Base-by-base conservation (phyloP, 92 coral and sea anemone species). In the Umimayanthus kanabou region DNA sequence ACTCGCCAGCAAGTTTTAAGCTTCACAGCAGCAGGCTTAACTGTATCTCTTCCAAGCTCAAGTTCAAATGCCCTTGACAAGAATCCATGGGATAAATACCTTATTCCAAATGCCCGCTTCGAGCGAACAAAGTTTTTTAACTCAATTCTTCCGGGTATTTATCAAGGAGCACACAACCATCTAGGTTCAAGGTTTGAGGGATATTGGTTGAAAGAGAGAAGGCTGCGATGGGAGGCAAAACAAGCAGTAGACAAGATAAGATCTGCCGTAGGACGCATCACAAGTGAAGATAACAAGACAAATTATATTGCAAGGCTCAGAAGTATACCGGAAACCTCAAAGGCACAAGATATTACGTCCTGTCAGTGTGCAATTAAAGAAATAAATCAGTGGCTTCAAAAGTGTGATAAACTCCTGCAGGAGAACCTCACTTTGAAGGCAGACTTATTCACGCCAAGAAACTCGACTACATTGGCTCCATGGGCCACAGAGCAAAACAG, bases 71-170 rank as follows among this genome's bases (percentile, higher is more conserved):
- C 57, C 57, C 37, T 69, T 29, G 74, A 69, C 74, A 69, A 69
- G 30, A 29, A 69, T 69, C 90, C 87, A 14, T 88, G 90, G 73
- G 82, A 88, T 49, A 33, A 78, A 43, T 88, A 79, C 65, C 73
- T 88, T 28, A 88, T 88, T 71, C 90, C 86, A 28, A 76, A 81
- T 4, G 78, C 86, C n/a, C 55, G 90, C 80, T 88, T 88, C 79
- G 85, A 73, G 25, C 26, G 77, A 82, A 73, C 81, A 82, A 26
- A 88, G 86, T 88, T 77, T 40, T 88, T 88, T 80, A 88, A 88
- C 79, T 70, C 79, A 10, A 42, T 88, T 75, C 85, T 88, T 9
- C 87, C 87, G 42, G 79, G 76, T 64, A 67, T 50, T 18, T 88
- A 88, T 40, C 61, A 88, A 77, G 81, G 86, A 11, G 81, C 90